phyloP scores from a whole-genome alignment of 2,888 invertebrate genomes.

The Acheta domesticus region DNA sequence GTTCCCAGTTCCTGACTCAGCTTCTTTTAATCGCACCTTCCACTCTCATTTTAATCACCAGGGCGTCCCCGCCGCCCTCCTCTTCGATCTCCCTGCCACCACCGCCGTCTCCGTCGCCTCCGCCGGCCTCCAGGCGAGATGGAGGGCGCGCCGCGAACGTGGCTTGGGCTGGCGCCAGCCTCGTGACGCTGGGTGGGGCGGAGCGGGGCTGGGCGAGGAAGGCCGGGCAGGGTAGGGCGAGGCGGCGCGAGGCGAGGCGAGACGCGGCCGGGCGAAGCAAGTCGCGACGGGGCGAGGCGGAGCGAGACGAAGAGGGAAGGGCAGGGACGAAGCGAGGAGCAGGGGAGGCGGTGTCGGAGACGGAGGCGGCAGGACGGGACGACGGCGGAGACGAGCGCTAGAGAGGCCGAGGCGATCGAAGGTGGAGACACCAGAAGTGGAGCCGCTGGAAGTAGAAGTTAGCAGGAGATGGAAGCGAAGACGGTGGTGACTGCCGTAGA shows the following conservation, averaged over 20 bases:
- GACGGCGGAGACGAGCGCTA: neutral
- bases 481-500: neutral
- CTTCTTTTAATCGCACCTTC: too few species aligned
- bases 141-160: constrained; percentile 4
- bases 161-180: constrained; percentile 36
- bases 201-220: neutral
- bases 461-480: neutral
- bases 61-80: neutral
- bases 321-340: neutral
- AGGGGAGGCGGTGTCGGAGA: neutral
- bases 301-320: neutral
- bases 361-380: neutral
- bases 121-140: neutral
- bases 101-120: too few species aligned
- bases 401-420: neutral
- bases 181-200: constrained; percentile 32
- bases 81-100: neutral
- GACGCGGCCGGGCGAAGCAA: constrained; percentile 22
- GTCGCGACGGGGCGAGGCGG: constrained; percentile 26
- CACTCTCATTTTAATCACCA: too few species aligned
- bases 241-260: constrained; percentile 20
- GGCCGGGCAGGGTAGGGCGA: neutral
- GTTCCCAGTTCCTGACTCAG: too few species aligned
- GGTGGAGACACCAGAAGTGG: neutral
- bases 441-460: neutral